A percentile compares a stretch with the other conserved stretches of the same genome.
phyloP scores from a whole-genome alignment of 2,888 invertebrate species.

The Synergus laeviventris region DNA sequence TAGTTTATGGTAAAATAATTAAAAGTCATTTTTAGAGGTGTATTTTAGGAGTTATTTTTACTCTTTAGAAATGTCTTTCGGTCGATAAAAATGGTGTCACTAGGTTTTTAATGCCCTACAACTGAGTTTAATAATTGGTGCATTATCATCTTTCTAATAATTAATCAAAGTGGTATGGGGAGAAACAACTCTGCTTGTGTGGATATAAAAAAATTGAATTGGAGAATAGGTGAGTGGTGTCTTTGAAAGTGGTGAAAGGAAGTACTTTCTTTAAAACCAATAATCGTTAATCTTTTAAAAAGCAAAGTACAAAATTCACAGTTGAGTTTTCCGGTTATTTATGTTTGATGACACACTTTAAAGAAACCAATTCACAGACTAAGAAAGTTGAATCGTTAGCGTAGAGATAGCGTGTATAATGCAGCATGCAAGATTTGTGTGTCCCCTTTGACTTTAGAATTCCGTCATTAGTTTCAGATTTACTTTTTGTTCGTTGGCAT shows the following conservation, averaged over 20 bases:
- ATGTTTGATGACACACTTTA: constrained; percentile 28
- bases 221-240: constrained; percentile 29
- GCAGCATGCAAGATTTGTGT: constrained; percentile 58
- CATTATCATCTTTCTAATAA: background rate
- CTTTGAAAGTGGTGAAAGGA: constrained; percentile 26
- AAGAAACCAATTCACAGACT: constrained; percentile 42
- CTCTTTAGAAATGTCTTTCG: too few species aligned
- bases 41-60: too few species aligned
- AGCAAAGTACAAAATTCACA: background rate
- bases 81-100: too few species aligned
- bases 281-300: constrained; percentile 22
- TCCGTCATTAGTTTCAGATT: constrained; percentile 42
- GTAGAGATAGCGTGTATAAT: constrained; percentile 58
- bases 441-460: constrained; percentile 41
- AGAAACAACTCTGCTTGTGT: constrained; percentile 14
- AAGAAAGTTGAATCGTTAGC: constrained; percentile 52
- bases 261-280: constrained; percentile 1
- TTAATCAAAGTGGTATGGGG: background rate
- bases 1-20: too few species aligned
- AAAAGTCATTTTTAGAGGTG: too few species aligned
- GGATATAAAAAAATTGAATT: constrained; percentile 13
- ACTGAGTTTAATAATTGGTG: background rate
- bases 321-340: background rate
- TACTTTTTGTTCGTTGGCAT: constrained; percentile 34
- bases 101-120: too few species aligned